Evolutionary conservation across 1,140 invertebrate genomes (phyloP).

Genomic region (Lordiphosa collinella): DNA sequence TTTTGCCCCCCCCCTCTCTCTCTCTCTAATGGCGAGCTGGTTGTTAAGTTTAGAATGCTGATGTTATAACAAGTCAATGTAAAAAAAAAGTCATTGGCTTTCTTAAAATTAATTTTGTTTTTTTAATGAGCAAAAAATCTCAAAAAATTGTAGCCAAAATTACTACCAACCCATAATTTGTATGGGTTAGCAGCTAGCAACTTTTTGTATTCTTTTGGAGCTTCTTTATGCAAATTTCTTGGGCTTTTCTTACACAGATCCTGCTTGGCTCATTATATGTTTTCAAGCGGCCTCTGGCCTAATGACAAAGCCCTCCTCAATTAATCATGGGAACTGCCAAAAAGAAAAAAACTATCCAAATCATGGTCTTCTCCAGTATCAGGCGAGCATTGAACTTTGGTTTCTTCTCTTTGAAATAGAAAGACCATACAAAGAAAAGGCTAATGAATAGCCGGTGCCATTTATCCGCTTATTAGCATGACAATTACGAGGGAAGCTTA

Average conservation of each 20-base stretch:
- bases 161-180: slow-evolving; percentile 42
- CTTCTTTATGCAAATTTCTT: slow-evolving; percentile 57
- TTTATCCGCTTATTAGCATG: no score
- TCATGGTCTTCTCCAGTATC: slow-evolving; percentile 9
- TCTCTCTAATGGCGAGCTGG: slow-evolving; percentile 41
- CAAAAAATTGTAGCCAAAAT: slow-evolving; percentile 32
- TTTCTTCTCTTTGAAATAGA: slow-evolving; percentile 40
- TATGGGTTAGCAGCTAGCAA: slow-evolving; percentile 33
- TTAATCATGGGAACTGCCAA: slow-evolving; percentile 56
- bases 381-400: slow-evolving; percentile 58
- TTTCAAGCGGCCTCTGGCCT: neutral
- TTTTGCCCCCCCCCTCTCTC: neutral
- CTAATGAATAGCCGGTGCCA: no score
- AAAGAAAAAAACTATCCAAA: slow-evolving; percentile 17
- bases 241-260: slow-evolving; percentile 43
- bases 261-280: slow-evolving; percentile 29
- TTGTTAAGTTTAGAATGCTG: slow-evolving; percentile 72
- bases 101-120: slow-evolving; percentile 67
- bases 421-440: slow-evolving; percentile 14
- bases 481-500: no score
- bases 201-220: slow-evolving; percentile 14
- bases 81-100: slow-evolving; percentile 68
- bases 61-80: slow-evolving; percentile 73
- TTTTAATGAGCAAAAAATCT: slow-evolving; percentile 58
- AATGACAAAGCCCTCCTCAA: slow-evolving; percentile 21